Evolutionary conservation across 2,113 vertebrate genomes (phyloP), one percentile per base, ranked within the genome.

Genomic region (Hassar affinis): DNA sequence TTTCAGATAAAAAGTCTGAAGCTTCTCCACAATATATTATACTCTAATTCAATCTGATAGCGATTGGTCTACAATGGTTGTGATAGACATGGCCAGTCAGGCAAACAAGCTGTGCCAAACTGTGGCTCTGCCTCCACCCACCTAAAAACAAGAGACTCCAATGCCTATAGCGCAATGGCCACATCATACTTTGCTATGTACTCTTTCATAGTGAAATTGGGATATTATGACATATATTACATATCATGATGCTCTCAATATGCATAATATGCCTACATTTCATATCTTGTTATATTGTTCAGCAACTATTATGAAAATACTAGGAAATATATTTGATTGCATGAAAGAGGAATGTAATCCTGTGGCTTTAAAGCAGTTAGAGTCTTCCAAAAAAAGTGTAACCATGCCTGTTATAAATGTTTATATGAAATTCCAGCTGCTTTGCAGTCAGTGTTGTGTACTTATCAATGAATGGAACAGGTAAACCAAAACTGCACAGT

Each of bases 401-500:
- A n/a, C 3, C 27, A 49, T 33, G 8, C 18, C 15, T 76, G 52
- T 51, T 74, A 18, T 22, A 20, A 52, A 33, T 27, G 18, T 51
- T 52, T 18, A 20, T 17, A 14, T 72, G 11, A 49, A 72, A 72
- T 72, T 17, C n/a, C 27, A 30, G 72, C 27, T 52, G 27, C 45
- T 52, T 51, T 75, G n/a, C 8, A 30, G 27, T 75, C 49, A 75
- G 47, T 33, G 22, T 20, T 71, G 38, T 49, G 18, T 56, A 38
- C 52, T 77, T 56, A 76, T 56, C 74, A 56, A 56, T 38, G 30
- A 56, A 56, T 77, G 20, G 30, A 38, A 18, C 33, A 22, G 74
- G 74, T 77, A 77, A 77, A 56, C 56, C 35, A 56, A 77, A 22
- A 77, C 51, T 56, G 74, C 30, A 35, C 9, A 12, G 8, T 76